Conservation (phyloP, 2,113 vertebrate genomes). For the Rhinogobius similis region DNA sequence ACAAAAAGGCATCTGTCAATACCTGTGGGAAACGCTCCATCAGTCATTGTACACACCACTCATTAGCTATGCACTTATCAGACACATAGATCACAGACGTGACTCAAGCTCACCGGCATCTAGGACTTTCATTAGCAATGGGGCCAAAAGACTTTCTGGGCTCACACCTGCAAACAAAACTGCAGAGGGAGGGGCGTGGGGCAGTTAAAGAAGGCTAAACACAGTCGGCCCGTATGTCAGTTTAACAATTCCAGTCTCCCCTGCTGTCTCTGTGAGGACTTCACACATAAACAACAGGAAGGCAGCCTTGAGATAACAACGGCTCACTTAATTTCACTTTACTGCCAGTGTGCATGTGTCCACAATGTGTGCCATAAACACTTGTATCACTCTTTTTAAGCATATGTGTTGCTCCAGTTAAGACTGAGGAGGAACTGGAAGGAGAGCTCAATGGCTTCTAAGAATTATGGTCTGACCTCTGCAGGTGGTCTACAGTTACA, state of each 20-base stretch:
- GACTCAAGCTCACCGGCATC: conserved; percentile 96
- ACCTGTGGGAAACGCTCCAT: conserved; percentile 92
- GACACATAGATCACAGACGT: conserved; percentile 98
- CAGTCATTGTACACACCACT: conserved; percentile 80
- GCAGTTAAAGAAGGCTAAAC: conserved; percentile 26
- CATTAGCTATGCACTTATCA: conserved; percentile 99
- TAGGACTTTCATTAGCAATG: conserved; percentile 95
- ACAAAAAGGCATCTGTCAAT: conserved; percentile 98
- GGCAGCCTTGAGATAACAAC: conserved; percentile 63
- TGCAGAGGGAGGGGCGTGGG: conserved; percentile 18
- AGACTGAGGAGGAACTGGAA: conserved; percentile 19
- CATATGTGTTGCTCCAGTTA: conserved; percentile 5
- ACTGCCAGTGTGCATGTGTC: conserved; percentile 23
- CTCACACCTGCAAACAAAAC: conserved; percentile 64
- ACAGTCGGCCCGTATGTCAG: conserved; percentile 20
- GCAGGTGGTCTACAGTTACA: conserved; percentile 85
- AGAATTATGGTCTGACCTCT: conserved; percentile 75
- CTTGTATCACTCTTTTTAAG: conserved; percentile 8
- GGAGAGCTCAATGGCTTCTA: conserved; percentile 71
- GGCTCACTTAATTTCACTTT: conserved; percentile 42
- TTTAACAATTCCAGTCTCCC: conserved; percentile 40
- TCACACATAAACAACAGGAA: conserved; percentile 61
- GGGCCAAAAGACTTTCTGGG: conserved; percentile 56
- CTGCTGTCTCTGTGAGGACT: conserved; percentile 37
- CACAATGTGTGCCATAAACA: conserved; percentile 29